Base-by-base conservation (phyloP, 1,140 invertebrate genomes). In the Protaetia brevitarsis region DNA sequence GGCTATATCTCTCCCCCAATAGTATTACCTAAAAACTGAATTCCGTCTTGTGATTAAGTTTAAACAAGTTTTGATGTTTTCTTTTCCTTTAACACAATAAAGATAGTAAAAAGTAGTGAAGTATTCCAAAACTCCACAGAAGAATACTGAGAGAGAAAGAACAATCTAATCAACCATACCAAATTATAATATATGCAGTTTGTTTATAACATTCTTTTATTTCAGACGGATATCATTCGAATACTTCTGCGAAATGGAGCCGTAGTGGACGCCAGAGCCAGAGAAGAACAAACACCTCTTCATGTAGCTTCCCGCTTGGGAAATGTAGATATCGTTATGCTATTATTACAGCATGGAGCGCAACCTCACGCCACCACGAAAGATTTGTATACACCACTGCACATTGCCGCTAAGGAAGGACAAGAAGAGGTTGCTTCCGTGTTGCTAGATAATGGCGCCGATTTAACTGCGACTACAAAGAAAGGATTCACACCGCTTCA, bases 401-500 rank as follows among this genome's bases (percentile, higher is more conserved):
- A 99, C 79, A 97, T 99, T 74, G 96, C 97, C 31, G 94, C 96
- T 67, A 99, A 99, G 80, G 97, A 98, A 81, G 95, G 94, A 27
- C 89, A 93, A 76, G 92, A 94, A 79, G 92, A 95, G 80, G 87
- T 98, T 23, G 95, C 93, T 10, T 86, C 89, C 19, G 88, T 96
- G 69, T 84, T 99, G 2, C 82, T 99, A 34, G 97, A 99, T 72
- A 88, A 98, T 79, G 93, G 94, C 65, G 96, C 97, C n/a, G 88
- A 91, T 63, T 86, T 96, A 51, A 88, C 90, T 63, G 88, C 94
- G 4, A 90, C 91, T 11, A 98, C 96, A 2, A 96, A 96, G 77
- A 99, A 98, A 82, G 96, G 96, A 26, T 99, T 99, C 79, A 97
- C 96, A 7, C 96, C 97, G 0, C 84, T 99, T 0, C 97, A 99